Conservation (phyloP, 2,888 invertebrate species). For the Pediacus dermestoides region DNA sequence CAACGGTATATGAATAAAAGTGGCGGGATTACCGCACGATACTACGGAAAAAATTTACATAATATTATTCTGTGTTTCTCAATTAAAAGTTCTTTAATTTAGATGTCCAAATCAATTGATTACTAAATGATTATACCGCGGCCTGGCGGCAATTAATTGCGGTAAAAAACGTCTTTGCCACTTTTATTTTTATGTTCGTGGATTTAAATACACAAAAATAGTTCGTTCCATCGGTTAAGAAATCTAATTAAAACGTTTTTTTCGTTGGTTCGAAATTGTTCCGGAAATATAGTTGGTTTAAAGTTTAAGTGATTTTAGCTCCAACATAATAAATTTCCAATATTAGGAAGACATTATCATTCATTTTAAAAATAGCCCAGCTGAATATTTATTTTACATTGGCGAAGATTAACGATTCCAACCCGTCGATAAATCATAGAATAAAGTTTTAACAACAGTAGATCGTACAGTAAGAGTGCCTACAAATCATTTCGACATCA, state of each 20-base stretch:
- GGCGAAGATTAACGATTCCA: constrained; percentile 32
- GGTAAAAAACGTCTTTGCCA: no score
- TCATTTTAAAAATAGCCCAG: constrained; percentile 31
- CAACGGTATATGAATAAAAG: constrained; percentile 1
- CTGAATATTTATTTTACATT: constrained; percentile 28
- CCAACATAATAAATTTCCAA: no score
- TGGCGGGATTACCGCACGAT: not conserved
- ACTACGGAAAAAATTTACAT: constrained; percentile 2
- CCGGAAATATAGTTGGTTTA: no score
- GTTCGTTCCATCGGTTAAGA: no score
- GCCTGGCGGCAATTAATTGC: no score
- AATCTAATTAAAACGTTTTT: no score
- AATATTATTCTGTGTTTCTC: not conserved
- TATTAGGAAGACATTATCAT: constrained; percentile 33
- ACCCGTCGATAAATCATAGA: constrained; percentile 33
- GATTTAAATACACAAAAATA: no score
- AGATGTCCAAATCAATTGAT: not conserved
- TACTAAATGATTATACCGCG: constrained; percentile 2
- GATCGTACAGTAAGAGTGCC: constrained; percentile 27
- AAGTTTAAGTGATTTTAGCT: no score
- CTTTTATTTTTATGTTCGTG: no score
- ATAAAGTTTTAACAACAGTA: constrained; percentile 28
- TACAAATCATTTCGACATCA: constrained; percentile 44
- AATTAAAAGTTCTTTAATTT: not conserved
- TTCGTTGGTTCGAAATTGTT: no score